phyloP scores from a whole-genome alignment of 1,140 invertebrate species.

The Hestina assimilis region DNA sequence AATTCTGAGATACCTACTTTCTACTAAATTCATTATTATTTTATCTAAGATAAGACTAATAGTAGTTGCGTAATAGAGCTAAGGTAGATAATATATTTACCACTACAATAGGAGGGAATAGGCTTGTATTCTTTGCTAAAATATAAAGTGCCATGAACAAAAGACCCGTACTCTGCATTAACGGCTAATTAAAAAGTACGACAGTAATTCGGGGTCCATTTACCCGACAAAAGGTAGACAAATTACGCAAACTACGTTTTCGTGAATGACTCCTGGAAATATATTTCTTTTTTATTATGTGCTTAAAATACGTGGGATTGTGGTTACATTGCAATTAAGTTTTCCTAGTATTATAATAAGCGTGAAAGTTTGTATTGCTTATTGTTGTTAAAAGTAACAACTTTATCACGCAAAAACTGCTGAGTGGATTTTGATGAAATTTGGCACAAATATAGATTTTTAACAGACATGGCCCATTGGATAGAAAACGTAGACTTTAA shows the following conservation, averaged over 20 bases:
- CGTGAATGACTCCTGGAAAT: slow-evolving; percentile 17
- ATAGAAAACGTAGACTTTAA: no score
- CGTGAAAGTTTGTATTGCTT: no score
- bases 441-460: no score
- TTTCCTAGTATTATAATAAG: no score
- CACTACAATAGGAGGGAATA: background rate
- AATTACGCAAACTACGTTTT: slow-evolving; percentile 18
- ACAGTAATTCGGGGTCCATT: slow-evolving; percentile 21
- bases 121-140: background rate
- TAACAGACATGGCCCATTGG: no score
- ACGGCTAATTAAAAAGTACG: slow-evolving; percentile 26
- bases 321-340: no score
- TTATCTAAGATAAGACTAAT: background rate
- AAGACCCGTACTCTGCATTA: slow-evolving; percentile 6
- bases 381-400: no score
- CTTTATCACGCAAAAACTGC: no score
- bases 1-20: no score
- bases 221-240: slow-evolving; percentile 17
- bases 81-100: background rate
- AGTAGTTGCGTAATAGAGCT: background rate
- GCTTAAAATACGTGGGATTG: background rate
- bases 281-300: slow-evolving; percentile 1
- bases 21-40: no score
- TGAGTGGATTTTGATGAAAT: no score
- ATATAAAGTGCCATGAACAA: background rate